Base-by-base conservation (phyloP, 2,797 vertebrate species). In the Mus caroli region DNA sequence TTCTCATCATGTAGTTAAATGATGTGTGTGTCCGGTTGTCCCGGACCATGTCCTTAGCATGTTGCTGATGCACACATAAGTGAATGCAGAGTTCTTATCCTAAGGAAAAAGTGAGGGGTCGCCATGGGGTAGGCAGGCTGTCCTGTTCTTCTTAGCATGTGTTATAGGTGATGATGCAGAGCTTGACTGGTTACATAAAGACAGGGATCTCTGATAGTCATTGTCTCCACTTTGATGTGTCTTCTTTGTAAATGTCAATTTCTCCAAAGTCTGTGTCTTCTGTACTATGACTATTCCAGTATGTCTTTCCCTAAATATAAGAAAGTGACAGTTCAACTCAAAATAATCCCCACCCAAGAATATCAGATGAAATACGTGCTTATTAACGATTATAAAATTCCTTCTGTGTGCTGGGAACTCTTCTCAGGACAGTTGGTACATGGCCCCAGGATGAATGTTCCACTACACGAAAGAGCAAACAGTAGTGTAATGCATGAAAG, bases 321-420 rank as follows among this genome's bases (percentile, higher is more conserved):
- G 9, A 26, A 92, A 79, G 73, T 93, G 24, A 60, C 71, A 60
- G 67, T 78, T 90, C 89, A 94, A 75, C 31, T 76, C 50, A 76
- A 88, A 95, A 84, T 89, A 80, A 84, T 40, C 85, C 14, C 24
- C 83, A 54, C 88, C 60, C 88, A 85, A 94, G 40, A 91, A 95
- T 1, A 0, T 92, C 79, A 88, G 37, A 58, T 40, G 20, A 83
- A 76, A 26, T 93, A 76, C 82, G n/a, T 96, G 85, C 43, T 93
- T 13, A 71, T 46, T 91, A 40, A 91, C 91, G 64, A 52, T 84
- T 87, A 95, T 43, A 1, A 31, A 73, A 14, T 88, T 83, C 20
- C 67, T 94, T 43, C 75, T 67, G 13, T 37, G 11, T 67, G 46
- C 22, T 12, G 88, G 20, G 11, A 77, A 71, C 17, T 92, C 58